phyloP scores from a whole-genome alignment of 2,113 vertebrate species.

The Macrotis lagotis region DNA sequence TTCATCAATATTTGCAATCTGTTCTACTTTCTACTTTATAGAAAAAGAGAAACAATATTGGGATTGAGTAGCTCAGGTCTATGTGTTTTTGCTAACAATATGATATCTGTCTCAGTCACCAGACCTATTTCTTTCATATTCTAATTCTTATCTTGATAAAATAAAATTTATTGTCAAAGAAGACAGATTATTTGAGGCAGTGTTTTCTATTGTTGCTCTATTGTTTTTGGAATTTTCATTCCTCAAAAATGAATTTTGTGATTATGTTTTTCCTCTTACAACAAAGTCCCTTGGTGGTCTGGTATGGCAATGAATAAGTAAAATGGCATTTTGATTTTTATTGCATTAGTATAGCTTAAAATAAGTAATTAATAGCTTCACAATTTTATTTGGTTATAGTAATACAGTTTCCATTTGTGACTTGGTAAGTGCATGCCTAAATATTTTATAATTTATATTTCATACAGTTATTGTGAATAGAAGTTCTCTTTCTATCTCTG shows the following conservation, averaged over 20 bases:
- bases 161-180: neutral
- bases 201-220: neutral
- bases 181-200: neutral
- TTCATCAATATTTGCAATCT: neutral
- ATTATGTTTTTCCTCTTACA: neutral
- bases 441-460: neutral
- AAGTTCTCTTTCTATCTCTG: neutral
- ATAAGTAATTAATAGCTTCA: neutral
- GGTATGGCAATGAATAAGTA: neutral
- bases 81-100: neutral
- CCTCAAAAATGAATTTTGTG: neutral
- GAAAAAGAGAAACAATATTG: neutral
- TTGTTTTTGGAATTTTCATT: neutral
- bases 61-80: neutral
- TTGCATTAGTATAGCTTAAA: neutral
- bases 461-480: neutral
- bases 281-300: neutral
- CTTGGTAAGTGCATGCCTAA: neutral
- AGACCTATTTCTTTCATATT: neutral
- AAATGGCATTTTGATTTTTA: neutral
- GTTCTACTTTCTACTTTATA: neutral
- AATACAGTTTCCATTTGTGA: neutral
- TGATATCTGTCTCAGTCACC: neutral
- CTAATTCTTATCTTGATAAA: neutral
- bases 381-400: neutral